A percentile compares a stretch with the other conserved stretches of the same genome.
Conservation (phyloP, 2,888 invertebrate genomes). For the Byasa hedistus region DNA sequence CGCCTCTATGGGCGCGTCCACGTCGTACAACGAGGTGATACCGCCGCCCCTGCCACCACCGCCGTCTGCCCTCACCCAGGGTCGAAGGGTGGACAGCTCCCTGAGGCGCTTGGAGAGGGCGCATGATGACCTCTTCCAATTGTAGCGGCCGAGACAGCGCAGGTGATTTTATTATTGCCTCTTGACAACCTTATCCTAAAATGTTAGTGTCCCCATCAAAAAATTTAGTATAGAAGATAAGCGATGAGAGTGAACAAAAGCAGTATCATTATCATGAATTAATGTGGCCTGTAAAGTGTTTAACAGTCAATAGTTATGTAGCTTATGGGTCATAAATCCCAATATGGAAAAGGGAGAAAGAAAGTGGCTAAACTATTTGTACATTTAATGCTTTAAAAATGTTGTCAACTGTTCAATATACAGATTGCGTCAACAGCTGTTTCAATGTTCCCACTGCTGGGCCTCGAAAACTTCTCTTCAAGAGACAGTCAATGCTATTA, state of each 20-base stretch:
- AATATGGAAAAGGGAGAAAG: too few species aligned
- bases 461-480: too few species aligned
- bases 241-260: too few species aligned
- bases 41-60: conserved; percentile 78
- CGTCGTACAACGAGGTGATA: conserved; percentile 70
- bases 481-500: too few species aligned
- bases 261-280: too few species aligned
- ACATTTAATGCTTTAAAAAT: background rate
- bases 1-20: conserved; percentile 72
- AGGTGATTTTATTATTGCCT: conserved; percentile 46
- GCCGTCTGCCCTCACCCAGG: conserved; percentile 88
- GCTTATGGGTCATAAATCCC: too few species aligned
- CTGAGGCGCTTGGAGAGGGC: conserved; percentile 89
- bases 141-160: conserved; percentile 85
- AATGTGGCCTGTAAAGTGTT: too few species aligned
- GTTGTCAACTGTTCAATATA: background rate
- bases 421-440: too few species aligned
- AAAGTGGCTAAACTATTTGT: background rate
- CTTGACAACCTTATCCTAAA: background rate
- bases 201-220: too few species aligned
- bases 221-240: too few species aligned
- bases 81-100: conserved; percentile 88
- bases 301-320: too few species aligned
- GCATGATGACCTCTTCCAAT: conserved; percentile 94
- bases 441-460: too few species aligned